Percentiles rank a stretch among this genome's conserved stretches.
These are phyloP conservation scores for Alloscopus bannaensis DNA, from an alignment of 2,888 invertebrate genomes.

Conservation along the genomic window DNA sequence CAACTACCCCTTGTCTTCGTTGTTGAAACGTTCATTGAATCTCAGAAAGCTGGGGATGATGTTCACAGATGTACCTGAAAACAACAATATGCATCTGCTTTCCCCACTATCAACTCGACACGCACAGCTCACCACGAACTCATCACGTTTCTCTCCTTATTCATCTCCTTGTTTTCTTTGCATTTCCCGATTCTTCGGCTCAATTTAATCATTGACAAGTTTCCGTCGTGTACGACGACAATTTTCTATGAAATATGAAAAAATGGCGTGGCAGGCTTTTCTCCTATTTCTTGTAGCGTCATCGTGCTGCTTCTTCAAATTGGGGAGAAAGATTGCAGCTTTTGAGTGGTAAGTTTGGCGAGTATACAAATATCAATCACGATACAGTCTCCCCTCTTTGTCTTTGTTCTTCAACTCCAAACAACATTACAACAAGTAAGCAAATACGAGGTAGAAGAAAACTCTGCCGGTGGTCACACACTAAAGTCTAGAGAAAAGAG, in stretches of 20 bases:
- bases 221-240: background rate
- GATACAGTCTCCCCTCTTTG: too few relatives aligned
- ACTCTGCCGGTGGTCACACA: too few relatives aligned
- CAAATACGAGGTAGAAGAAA: too few relatives aligned
- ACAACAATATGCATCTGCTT: background rate
- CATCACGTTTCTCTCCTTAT: too few relatives aligned
- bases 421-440: too few relatives aligned
- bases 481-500: too few relatives aligned
- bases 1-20: slow-evolving; percentile 11
- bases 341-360: background rate
- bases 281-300: background rate
- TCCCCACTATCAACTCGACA: too few relatives aligned
- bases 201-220: slow-evolving; percentile 26
- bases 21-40: slow-evolving; percentile 37
- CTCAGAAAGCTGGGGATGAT: too few relatives aligned
- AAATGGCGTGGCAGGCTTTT: background rate
- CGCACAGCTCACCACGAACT: too few relatives aligned
- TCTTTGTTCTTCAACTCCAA: too few relatives aligned
- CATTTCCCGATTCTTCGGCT: slow-evolving; percentile 22
- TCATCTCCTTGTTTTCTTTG: slow-evolving; percentile 6
- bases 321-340: background rate
- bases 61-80: too few relatives aligned
- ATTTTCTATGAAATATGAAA: background rate
- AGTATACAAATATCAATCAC: background rate
- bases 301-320: background rate